A percentile compares a stretch with the other conserved stretches of the same genome.
phyloP scores from a whole-genome alignment of 2,888 invertebrate genomes.

The Lepeophtheirus nordmannii region DNA sequence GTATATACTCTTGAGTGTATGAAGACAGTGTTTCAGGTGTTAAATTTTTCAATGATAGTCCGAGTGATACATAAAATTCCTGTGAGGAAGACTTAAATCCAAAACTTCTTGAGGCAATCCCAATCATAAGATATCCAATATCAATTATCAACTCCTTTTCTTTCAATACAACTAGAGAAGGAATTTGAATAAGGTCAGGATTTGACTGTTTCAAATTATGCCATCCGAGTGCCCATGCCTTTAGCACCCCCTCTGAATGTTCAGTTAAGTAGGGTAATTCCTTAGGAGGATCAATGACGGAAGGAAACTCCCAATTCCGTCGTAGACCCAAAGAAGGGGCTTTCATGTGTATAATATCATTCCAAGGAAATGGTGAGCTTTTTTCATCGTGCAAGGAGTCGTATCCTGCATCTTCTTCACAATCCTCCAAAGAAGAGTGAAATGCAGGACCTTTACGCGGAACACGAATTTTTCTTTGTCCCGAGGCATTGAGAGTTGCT shows the following conservation, averaged over 20 bases:
- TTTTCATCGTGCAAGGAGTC: background rate
- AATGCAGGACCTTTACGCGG: background rate
- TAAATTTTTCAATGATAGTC: background rate
- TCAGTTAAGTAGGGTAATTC: slow-evolving; percentile 1
- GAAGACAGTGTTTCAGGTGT: slow-evolving; percentile 19
- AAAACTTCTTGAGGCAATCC: slow-evolving; percentile 12
- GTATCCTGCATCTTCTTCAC: background rate
- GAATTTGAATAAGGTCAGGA: background rate
- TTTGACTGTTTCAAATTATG: background rate
- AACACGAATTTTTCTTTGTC: background rate
- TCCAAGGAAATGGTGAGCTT: background rate
- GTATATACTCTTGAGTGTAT: background rate
- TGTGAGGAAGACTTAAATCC: background rate
- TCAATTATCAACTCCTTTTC: background rate
- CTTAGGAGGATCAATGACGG: background rate
- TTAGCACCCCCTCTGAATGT: background rate
- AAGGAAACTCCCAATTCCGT: slow-evolving; percentile 1
- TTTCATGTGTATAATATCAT: background rate
- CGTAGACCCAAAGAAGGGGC: background rate
- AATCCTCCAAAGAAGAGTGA: background rate
- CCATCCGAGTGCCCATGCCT: slow-evolving; percentile 3
- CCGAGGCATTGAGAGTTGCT: background rate
- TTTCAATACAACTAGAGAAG: background rate
- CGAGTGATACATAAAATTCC: background rate
- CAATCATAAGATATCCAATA: slow-evolving; percentile 17